Evolutionary conservation across 1,140 invertebrate species (phyloP).

Genomic region (Drosophila rufa): DNA sequence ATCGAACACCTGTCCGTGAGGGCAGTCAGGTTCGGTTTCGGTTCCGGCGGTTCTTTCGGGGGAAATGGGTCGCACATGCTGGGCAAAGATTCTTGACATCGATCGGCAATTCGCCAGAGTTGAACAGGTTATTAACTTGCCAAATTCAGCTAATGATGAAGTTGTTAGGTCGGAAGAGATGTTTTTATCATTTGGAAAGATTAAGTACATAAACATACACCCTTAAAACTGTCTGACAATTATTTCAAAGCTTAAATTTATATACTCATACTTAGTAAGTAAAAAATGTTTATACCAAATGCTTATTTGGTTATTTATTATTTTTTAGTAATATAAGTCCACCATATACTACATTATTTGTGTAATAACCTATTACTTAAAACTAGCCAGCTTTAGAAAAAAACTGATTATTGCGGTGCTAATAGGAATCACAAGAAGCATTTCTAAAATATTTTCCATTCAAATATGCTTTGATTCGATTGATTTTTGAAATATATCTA

Average conservation of each 20-base stretch:
- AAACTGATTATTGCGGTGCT: background rate
- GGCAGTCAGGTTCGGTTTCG: background rate
- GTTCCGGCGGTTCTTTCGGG: constrained; percentile 10
- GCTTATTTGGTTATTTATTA: too few species aligned
- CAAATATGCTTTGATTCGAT: background rate
- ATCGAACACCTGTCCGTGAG: constrained; percentile 40
- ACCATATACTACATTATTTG: background rate
- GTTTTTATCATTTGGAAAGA: background rate
- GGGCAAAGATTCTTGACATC: constrained; percentile 27
- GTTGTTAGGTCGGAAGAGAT: constrained; percentile 5
- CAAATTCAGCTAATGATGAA: constrained; percentile 29
- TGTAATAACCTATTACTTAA: background rate
- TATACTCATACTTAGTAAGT: background rate
- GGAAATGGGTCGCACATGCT: constrained; percentile 55
- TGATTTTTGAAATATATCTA: background rate
- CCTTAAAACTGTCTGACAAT: background rate
- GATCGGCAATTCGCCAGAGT: constrained; percentile 13
- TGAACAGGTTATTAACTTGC: constrained; percentile 14
- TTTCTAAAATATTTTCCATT: background rate
- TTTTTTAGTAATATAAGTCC: too few species aligned
- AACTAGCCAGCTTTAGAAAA: background rate
- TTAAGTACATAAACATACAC: background rate
- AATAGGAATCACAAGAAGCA: background rate
- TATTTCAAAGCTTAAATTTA: background rate
- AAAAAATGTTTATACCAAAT: too few species aligned